Evolutionary conservation across 2,888 invertebrate genomes (phyloP).

Genomic region (Chloroclysta siterata): DNA sequence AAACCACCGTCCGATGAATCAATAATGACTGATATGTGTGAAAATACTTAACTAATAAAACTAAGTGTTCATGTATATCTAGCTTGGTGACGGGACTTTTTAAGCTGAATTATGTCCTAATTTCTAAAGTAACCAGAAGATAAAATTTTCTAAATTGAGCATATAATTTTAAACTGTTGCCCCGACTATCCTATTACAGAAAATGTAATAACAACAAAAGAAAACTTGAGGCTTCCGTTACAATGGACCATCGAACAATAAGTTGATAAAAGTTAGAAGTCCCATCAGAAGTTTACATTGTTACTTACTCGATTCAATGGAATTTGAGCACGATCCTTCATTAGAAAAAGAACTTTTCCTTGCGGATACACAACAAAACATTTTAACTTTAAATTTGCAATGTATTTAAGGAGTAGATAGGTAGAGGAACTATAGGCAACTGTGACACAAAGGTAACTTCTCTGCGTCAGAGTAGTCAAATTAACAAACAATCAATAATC

Average conservation of each 20-base stretch:
- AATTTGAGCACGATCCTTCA: constrained; percentile 38
- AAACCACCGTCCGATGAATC: too few species aligned
- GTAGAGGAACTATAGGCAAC: constrained; percentile 18
- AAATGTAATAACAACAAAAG: background rate
- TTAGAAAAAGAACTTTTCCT: constrained; percentile 36
- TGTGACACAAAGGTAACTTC: constrained; percentile 7
- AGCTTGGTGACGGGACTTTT: too few species aligned
- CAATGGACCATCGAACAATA: constrained; percentile 14
- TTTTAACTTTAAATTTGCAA: constrained; percentile 34
- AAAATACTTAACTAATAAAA: too few species aligned
- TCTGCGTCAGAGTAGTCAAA: constrained; percentile 29
- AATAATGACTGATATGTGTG: too few species aligned
- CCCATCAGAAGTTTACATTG: constrained; percentile 17
- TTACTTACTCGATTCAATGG: constrained; percentile 50
- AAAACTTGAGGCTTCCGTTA: constrained; percentile 12
- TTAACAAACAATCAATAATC: constrained; percentile 59
- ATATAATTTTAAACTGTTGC: background rate
- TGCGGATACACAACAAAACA: constrained; percentile 56
- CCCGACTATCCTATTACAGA: background rate
- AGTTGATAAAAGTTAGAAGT: constrained; percentile 18
- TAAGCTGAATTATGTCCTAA: too few species aligned
- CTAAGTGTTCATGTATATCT: too few species aligned
- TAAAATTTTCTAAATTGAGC: too few species aligned
- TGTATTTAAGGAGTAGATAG: constrained; percentile 14
- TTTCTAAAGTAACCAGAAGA: too few species aligned